phyloP scores from a whole-genome alignment of 2,888 invertebrate genomes.

The Neria commutata region DNA sequence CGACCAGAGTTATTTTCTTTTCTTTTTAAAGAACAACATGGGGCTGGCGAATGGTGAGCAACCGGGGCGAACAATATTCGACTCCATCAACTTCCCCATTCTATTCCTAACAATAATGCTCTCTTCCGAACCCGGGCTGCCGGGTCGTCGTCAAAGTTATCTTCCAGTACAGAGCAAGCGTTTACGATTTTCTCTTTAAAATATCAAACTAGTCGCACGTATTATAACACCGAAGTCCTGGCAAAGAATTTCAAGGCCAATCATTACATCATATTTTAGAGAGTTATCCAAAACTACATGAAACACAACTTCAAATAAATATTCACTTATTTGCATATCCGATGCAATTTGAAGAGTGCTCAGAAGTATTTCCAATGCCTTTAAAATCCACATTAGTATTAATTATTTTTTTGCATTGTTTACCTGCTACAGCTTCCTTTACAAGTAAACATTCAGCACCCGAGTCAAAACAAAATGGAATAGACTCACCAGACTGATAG shows the following conservation, averaged over 20 bases:
- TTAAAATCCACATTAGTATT: background rate
- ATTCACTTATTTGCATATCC: background rate
- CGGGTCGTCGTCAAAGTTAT: background rate
- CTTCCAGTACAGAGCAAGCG: background rate
- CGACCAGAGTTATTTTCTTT: constrained; percentile 2
- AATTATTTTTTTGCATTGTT: background rate
- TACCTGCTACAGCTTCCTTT: background rate
- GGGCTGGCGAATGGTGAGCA: constrained; percentile 1
- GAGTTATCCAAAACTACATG: background rate
- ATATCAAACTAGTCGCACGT: background rate
- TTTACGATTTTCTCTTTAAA: background rate
- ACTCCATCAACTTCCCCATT: background rate
- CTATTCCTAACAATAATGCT: background rate
- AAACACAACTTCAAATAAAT: background rate
- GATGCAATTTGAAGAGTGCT: background rate
- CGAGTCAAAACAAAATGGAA: constrained; percentile 7
- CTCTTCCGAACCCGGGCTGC: background rate
- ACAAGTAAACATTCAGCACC: background rate
- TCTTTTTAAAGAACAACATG: background rate
- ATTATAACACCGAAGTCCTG: background rate
- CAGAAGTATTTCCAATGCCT: background rate
- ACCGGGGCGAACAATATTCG: background rate
- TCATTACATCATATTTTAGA: background rate
- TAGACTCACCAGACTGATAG: constrained; percentile 6
- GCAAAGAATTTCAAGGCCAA: background rate